Evolutionary conservation across 2,888 invertebrate species (phyloP).

Genomic region (Drosophila longiperda): DNA sequence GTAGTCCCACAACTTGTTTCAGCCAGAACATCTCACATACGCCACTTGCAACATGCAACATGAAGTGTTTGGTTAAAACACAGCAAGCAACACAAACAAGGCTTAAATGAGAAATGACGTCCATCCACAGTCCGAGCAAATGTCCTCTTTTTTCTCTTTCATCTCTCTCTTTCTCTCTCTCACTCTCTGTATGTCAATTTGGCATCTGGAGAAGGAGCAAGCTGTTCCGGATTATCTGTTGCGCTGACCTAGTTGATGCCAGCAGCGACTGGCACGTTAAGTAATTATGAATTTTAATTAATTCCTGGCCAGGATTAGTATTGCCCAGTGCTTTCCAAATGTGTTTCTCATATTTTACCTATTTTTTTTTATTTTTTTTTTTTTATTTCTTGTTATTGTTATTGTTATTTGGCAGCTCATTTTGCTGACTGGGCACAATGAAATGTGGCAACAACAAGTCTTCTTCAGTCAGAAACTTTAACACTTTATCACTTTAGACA

Average conservation of each 20-base stretch:
- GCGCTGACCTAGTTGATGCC: constrained; percentile 53
- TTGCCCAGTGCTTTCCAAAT: constrained; percentile 16
- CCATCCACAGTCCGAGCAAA: not conserved
- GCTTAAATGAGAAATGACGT: constrained; percentile 44
- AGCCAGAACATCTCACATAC: constrained; percentile 18
- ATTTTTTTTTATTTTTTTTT: not conserved
- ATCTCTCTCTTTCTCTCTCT: not conserved
- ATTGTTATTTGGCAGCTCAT: constrained; percentile 9
- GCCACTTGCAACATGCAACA: constrained; percentile 7
- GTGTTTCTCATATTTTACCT: not conserved
- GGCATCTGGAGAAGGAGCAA: constrained; percentile 5
- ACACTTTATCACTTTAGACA: not conserved
- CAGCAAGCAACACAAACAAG: constrained; percentile 38
- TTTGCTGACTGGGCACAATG: constrained; percentile 14
- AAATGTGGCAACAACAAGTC: constrained; percentile 13
- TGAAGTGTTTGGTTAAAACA: constrained; percentile 16
- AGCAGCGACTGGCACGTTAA: constrained; percentile 39
- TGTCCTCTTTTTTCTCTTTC: not conserved
- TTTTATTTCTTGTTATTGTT: not conserved
- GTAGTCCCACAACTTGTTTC: not conserved
- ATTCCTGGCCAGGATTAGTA: constrained; percentile 29
- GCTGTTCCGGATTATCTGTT: constrained; percentile 39
- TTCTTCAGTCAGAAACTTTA: constrained; percentile 3
- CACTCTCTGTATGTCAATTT: not conserved
- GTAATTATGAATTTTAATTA: constrained; percentile 76